Percentiles rank a stretch among this genome's conserved stretches.
These are phyloP conservation scores for Achlya flavicornis DNA, from an alignment of 2,888 invertebrate species.

Conservation along the genomic window DNA sequence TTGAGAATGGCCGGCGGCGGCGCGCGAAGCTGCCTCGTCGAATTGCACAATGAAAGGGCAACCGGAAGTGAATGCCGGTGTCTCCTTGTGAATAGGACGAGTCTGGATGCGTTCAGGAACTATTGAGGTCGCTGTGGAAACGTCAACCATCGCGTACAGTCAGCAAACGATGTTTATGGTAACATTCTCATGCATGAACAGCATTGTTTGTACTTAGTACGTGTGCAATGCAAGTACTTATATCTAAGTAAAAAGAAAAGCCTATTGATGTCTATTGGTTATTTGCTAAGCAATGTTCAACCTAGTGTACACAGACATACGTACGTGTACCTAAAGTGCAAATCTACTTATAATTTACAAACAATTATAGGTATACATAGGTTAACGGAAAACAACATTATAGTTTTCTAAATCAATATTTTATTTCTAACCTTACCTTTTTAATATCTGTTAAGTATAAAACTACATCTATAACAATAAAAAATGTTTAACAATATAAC, in stretches of 20 bases:
- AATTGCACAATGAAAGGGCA: slow-evolving; percentile 76
- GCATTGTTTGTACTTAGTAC: too few species aligned
- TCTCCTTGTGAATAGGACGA: slow-evolving; percentile 70
- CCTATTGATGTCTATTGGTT: too few species aligned
- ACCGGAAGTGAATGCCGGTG: slow-evolving; percentile 77
- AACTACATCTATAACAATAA: slow-evolving; percentile 41
- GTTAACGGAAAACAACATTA: not conserved
- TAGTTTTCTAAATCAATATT: not conserved
- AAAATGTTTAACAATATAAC: slow-evolving; percentile 80
- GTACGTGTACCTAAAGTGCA: not conserved
- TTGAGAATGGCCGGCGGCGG: slow-evolving; percentile 71
- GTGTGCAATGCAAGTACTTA: too few species aligned
- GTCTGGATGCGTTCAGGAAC: slow-evolving; percentile 70
- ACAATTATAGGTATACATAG: too few species aligned
- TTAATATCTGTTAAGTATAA: slow-evolving; percentile 47
- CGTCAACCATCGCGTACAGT: slow-evolving; percentile 47
- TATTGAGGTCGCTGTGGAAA: slow-evolving; percentile 65
- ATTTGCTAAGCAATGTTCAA: too few species aligned
- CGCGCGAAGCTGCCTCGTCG: slow-evolving; percentile 73
- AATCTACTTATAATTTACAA: not conserved
- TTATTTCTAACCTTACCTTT: slow-evolving; percentile 50
- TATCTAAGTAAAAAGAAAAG: too few species aligned
- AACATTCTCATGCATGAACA: not conserved
- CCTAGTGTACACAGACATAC: not conserved
- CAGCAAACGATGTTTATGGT: slow-evolving; percentile 37